Evolutionary conservation across 2,888 invertebrate species (phyloP).

Genomic region (Epirrhoe alternata): DNA sequence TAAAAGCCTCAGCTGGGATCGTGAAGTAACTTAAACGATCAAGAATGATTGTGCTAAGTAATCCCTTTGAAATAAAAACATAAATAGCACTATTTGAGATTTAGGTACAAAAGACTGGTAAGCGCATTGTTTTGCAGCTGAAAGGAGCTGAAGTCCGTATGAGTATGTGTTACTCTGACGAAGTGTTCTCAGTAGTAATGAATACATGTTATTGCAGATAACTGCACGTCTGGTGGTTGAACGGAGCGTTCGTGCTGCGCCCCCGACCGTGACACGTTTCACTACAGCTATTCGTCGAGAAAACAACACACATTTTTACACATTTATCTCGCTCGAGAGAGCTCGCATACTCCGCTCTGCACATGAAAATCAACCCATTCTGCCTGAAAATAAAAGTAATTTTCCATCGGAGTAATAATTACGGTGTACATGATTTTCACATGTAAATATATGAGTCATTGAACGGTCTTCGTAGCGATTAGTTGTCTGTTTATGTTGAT

Average conservation of each 20-base stretch:
- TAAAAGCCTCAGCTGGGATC: too few relatives aligned
- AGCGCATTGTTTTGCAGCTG: too few relatives aligned
- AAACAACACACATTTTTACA: slow-evolving; percentile 77
- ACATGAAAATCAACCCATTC: slow-evolving; percentile 59
- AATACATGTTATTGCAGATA: slow-evolving; percentile 4
- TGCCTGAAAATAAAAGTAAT: slow-evolving; percentile 72
- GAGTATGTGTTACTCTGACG: too few relatives aligned
- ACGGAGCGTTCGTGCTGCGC: slow-evolving; percentile 61
- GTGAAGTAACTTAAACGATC: too few relatives aligned
- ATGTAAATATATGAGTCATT: slow-evolving; percentile 43
- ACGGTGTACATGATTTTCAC: slow-evolving; percentile 42
- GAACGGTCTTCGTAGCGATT: slow-evolving; percentile 6
- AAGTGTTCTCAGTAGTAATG: too few relatives aligned
- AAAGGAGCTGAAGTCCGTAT: too few relatives aligned
- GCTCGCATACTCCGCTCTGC: slow-evolving; percentile 47
- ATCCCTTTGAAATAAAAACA: too few relatives aligned
- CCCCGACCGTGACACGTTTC: slow-evolving; percentile 77
- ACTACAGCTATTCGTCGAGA: slow-evolving; percentile 81
- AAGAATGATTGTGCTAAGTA: too few relatives aligned
- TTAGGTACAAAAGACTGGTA: too few relatives aligned
- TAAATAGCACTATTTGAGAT: too few relatives aligned
- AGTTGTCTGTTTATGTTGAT: slow-evolving; percentile 5
- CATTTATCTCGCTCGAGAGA: slow-evolving; percentile 72
- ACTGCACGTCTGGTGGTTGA: slow-evolving; percentile 43
- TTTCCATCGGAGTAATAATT: slow-evolving; percentile 46